A percentile compares a stretch with the other conserved stretches of the same genome.
phyloP scores from a whole-genome alignment of 2,113 vertebrate genomes.

The Silurus glanis region DNA sequence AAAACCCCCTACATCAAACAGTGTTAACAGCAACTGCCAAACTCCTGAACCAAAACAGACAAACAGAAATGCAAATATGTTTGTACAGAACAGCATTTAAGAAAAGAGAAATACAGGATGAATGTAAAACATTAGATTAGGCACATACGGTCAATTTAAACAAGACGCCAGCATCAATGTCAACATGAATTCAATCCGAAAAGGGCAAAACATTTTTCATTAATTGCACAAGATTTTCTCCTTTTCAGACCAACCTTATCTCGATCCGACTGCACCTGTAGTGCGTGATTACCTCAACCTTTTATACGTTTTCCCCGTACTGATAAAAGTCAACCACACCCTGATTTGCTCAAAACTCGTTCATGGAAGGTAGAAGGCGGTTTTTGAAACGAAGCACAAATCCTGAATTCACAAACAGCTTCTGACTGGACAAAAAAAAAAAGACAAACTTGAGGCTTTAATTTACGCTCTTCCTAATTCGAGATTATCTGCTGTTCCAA shows the following conservation, averaged over 20 bases:
- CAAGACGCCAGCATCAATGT: slow-evolving; percentile 53
- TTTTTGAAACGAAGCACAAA: neutral
- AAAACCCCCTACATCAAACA: neutral
- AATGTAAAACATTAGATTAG: slow-evolving; percentile 60
- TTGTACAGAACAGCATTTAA: slow-evolving; percentile 29
- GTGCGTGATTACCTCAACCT: neutral
- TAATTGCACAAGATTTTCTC: neutral
- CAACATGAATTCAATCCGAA: slow-evolving; percentile 18
- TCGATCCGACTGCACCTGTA: neutral
- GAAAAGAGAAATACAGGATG: slow-evolving; percentile 18
- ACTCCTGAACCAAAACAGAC: slow-evolving; percentile 47
- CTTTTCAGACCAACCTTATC: neutral
- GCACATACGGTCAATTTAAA: slow-evolving; percentile 73
- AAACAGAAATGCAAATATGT: slow-evolving; percentile 24
- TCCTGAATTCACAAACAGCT: no score
- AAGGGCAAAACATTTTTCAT: slow-evolving; percentile 27
- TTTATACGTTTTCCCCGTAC: neutral
- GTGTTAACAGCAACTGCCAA: slow-evolving; percentile 40
- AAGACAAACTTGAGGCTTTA: neutral
- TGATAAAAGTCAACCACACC: neutral
- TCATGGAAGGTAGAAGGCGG: neutral
- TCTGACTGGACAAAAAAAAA: neutral
- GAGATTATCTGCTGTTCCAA: neutral
- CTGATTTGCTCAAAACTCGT: neutral
- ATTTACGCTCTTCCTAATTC: neutral